phyloP scores from a whole-genome alignment of 2,888 invertebrate species.

The Arctia plantaginis region DNA sequence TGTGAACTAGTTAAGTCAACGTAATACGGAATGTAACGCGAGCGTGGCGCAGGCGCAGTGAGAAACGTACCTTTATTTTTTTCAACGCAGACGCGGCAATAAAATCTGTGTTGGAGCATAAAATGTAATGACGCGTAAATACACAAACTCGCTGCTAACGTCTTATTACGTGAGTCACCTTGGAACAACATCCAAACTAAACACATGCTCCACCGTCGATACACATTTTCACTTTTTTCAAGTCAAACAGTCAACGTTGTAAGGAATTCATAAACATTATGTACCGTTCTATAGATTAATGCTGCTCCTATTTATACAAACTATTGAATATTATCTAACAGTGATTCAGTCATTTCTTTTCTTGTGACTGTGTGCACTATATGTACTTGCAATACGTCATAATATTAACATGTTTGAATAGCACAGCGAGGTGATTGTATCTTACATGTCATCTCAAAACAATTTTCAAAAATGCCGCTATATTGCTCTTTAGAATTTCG shows the following conservation, averaged over 20 bases:
- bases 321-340: not conserved
- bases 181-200: conserved; percentile 1
- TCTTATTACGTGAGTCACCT: conserved; percentile 8
- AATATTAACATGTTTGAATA: no score
- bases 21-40: not conserved
- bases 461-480: no score
- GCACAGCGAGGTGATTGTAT: no score
- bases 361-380: no score
- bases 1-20: not conserved
- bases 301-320: not conserved
- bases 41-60: not conserved
- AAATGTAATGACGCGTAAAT: conserved; percentile 10
- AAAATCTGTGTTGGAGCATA: conserved; percentile 9
- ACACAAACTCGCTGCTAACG: conserved; percentile 7
- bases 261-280: not conserved
- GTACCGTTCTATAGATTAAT: not conserved
- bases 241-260: not conserved
- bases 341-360: not conserved
- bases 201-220: not conserved
- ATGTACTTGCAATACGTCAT: no score
- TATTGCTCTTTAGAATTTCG: no score
- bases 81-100: conserved; percentile 9
- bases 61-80: not conserved
- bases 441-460: no score
- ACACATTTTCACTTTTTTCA: not conserved